Evolutionary conservation across 2,797 vertebrate genomes (phyloP), one percentile per base, ranked within the genome.

Genomic region (Enteromius treurensis): DNA sequence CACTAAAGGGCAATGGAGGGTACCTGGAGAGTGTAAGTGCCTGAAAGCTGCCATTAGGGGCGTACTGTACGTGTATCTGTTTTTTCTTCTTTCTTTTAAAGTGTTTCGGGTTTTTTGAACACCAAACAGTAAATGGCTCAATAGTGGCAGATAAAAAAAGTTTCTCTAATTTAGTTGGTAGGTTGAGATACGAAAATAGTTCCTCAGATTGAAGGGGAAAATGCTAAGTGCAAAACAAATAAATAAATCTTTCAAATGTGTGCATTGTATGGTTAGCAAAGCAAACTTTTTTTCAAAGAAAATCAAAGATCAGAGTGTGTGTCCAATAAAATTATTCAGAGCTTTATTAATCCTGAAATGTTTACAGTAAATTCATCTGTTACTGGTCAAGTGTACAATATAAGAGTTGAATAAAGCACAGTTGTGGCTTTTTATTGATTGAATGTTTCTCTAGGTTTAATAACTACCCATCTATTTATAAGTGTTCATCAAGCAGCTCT

Each of bases 401-500:
- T 51, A 68, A 82, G 32, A 9, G 26, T 15, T 58, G 49, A 58
- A 81, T 71, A 47, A 47, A 40, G 40, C 8, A 2, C 65, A 34
- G 11, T 5, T 34, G 58, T 69, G 45, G 19, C 77, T 55, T 15
- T n/a, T 32, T 26, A 80, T 80, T 78, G 14, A 77, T 83, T 65
- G 65, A 68, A 58, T 40, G 51, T 34, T 40, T 40, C 37, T 13
- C 42, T 26, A 21, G 17, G 45, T 71, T 80, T 74, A 80, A 74
- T 64, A 67, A 60, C 62, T 68, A 58, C 29, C 74, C 65, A 42
- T 34, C 60, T 77, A 65, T 75, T 75, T 67, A 45, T 64, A 26
- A 75, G 79, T 51, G 26, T 82, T 84, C 81, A 84, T 86, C 78
- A 58, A 86, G 83, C 40, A 77, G 55, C 53, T 78, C 69, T 47